Conservation (phyloP, 2,888 invertebrate genomes). For the Nineta flava region DNA sequence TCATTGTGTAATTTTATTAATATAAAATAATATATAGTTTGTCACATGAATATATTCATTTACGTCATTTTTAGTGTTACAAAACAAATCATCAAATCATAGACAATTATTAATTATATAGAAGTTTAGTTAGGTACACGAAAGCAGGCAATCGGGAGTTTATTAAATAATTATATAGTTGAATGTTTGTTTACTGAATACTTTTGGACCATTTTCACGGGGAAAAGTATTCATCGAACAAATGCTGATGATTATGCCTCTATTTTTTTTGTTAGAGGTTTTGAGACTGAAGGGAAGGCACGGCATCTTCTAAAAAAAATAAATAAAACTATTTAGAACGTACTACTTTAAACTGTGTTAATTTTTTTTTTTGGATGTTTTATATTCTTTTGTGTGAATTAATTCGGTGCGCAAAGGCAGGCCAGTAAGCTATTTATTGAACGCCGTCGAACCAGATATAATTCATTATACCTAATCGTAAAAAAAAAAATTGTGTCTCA, state of each 20-base stretch:
- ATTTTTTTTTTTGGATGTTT: not conserved
- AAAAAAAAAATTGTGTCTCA: no score
- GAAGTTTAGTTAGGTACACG: no score
- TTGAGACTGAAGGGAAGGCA: constrained; percentile 30
- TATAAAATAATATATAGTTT: no score
- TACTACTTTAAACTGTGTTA: constrained; percentile 1
- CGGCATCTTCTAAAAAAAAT: constrained; percentile 17
- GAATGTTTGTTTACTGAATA: no score
- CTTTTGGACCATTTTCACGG: no score
- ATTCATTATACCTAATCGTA: not conserved
- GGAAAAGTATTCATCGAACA: not conserved
- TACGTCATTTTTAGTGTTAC: no score
- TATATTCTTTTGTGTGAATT: not conserved
- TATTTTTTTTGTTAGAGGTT: not conserved
- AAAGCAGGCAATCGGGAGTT: no score
- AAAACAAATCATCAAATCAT: no score
- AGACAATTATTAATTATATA: no score
- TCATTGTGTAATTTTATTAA: no score
- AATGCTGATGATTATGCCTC: not conserved
- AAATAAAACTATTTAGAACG: constrained; percentile 8
- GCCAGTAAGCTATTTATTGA: not conserved
- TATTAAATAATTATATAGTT: no score
- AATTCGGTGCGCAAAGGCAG: not conserved
- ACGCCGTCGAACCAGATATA: not conserved
- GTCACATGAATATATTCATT: no score